Percentiles rank a stretch among this genome's conserved stretches.
Conservation (phyloP, 2,888 invertebrate species). For the Dusona sp. region DNA sequence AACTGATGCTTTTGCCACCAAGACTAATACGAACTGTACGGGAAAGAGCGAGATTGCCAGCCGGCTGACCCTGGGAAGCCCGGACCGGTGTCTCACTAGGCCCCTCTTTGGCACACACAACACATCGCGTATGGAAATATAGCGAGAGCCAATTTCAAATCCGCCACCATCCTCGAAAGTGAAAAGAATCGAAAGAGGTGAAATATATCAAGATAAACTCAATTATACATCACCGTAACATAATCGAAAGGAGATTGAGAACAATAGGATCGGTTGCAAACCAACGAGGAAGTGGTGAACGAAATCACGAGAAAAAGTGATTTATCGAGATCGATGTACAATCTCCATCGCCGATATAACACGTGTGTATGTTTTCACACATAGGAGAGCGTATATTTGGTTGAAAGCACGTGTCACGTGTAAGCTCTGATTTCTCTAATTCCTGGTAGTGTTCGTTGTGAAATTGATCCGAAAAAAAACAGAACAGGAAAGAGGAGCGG, state of each 20-base stretch:
- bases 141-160: slow-evolving; percentile 37
- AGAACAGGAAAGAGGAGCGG: slow-evolving; percentile 1
- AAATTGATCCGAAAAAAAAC: slow-evolving; percentile 31
- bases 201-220: not conserved
- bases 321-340: not conserved
- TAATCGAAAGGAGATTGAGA: not conserved
- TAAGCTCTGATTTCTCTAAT: not conserved
- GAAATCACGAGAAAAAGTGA: not conserved
- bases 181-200: not conserved
- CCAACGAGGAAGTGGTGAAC: not conserved
- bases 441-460: not conserved
- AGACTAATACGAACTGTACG: not conserved
- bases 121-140: slow-evolving; percentile 42
- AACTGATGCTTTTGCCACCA: slow-evolving; percentile 31
- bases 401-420: slow-evolving; percentile 5
- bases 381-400: not conserved
- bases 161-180: not conserved
- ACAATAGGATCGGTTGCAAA: not conserved
- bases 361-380: not conserved
- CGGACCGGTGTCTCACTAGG: slow-evolving; percentile 65
- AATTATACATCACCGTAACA: no score
- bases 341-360: not conserved
- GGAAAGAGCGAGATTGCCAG: slow-evolving; percentile 77
- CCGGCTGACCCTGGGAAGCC: slow-evolving; percentile 83
- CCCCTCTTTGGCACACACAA: slow-evolving; percentile 37